Base-by-base conservation (phyloP, 35 echinoderm and acorn worm genomes). In the Apostichopus californicus region DNA sequence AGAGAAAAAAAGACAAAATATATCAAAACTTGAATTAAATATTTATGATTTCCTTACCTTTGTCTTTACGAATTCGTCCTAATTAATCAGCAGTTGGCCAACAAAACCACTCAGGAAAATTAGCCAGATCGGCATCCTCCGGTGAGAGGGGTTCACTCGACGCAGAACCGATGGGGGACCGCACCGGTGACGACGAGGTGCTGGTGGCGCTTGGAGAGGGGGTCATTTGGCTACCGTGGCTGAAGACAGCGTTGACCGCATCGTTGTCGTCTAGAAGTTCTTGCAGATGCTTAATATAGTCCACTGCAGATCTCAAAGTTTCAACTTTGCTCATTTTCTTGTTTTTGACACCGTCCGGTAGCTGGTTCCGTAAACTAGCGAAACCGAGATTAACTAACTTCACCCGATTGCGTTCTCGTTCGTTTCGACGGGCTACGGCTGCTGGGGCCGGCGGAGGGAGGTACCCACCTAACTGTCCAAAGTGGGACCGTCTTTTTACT, bases 251-350 rank as follows among this genome's bases (percentile, higher is more conserved):
- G 64, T 98, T 96, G 0, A 98, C 97, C 15, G 97, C 97, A 81
- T 96, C 97, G 11, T 92, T 94, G 58, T 98, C 97, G 61, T 98
- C 97, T 0, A 98, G 88, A 17, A 98, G 87, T 15, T 94, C 71
- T 34, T 98, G 97, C 11, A 98, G 66, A 61, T 95, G 93, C 53
- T 91, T 98, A 80, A 98, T 98, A 60, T 98, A 98, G 13, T 94
- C 93, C 3, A 96, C 97, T 0, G 97, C 97, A 34, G 97, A 98
- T 77, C 97, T 78, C 75, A 98, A 52, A 18, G 97, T 98, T 80
- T 98, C 97, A 21, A 98, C 97, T 95, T 98, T 98, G 61, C 97
- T 98, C 97, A 98, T 98, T 65, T 98, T 98, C 87, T 98, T 98
- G 56, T 96, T 98, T 59, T 93, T 88, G 6, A 71, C 91, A 60